Conservation (phyloP, 2,113 vertebrate genomes). For the Xiphias gladius region DNA sequence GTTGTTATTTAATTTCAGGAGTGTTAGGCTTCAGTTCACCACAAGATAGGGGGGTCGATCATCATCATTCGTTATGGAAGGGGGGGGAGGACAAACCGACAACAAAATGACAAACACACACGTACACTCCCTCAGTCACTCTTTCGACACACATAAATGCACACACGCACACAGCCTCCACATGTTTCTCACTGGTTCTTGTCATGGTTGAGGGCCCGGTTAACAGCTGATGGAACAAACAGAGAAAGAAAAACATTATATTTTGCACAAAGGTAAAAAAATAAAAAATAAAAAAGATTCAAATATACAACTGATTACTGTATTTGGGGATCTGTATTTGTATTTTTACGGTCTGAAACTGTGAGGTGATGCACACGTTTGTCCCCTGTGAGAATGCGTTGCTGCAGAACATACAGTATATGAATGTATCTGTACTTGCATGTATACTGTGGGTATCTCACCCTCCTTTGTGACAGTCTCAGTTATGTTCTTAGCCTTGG, state of each 20-base stretch:
- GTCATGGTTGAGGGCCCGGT: conserved; percentile 66
- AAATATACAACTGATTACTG: background rate
- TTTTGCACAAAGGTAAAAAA: conserved; percentile 14
- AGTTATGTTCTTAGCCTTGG: conserved; percentile 83
- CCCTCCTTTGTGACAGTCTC: conserved; percentile 87
- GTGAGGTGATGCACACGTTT: background rate
- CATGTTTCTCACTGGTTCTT: conserved; percentile 71
- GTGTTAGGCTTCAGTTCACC: conserved; percentile 23
- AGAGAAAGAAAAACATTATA: conserved; percentile 18
- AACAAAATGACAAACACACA: conserved; percentile 5
- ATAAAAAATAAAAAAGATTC: background rate
- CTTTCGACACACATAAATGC: background rate
- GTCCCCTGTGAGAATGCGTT: background rate
- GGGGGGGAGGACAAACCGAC: background rate
- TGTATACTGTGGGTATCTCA: conserved; percentile 68
- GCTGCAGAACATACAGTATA: background rate
- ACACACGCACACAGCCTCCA: conserved; percentile 5
- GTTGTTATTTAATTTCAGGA: conserved; percentile 14
- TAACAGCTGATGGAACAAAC: conserved; percentile 68
- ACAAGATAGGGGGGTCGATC: background rate
- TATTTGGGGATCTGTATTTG: background rate
- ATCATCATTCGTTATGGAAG: conserved; percentile 9
- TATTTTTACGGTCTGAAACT: conserved; percentile 2
- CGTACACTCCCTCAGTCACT: background rate
- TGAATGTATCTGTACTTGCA: conserved; percentile 43